Base-by-base conservation (phyloP, 2,888 invertebrate species). In the Tenthredo scrophulariae region DNA sequence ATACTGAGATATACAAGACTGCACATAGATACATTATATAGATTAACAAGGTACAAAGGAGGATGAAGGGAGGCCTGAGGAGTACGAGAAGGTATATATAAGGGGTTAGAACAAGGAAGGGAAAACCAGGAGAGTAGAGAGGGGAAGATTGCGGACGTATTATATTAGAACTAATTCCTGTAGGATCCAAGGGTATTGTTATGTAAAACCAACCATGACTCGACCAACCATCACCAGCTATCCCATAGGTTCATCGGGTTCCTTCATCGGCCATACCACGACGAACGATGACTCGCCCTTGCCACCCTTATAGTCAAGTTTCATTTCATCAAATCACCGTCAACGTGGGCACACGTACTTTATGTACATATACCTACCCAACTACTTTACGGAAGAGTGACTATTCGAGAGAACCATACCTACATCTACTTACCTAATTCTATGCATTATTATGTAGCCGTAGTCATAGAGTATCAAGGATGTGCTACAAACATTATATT, bases 171-270 rank as follows among this genome's bases (percentile, higher is more conserved):
- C 46, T 83, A 83, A 83, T 83, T 83, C 83, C 83, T 67, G 67
- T 18, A 83, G 70, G 83, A 62, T 80, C 80, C 62, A 40, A 10
- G 29, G 2, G 43, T 29, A 83, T 83, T 83, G 83, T 83, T 83
- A 83, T 83, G 83, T 83, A 83, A 83, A 83, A 40, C 70, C 37
- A 18, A 83, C 62, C 83, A 83, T 67, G 83, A 83, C 83, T 83
- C 67, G 37, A 62, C 29, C 80, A 40, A 62, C 33, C 37, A 77
- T 54, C 77, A 50, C 50, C 46, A 33, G 18, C 29, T 40, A 50
- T 33, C 50, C 29, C 77, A 46, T 46, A 26, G 13, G 50, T 29
- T 33, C 77, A 75, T 46, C 77, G 77, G 33, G 26, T 54, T 33
- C 50, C 77, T 22, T 9, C 29, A 50, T 54, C 15, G 50, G 15